Evolutionary conservation across 2,113 vertebrate species (phyloP).

Genomic region (Puffinus mauretanicus): DNA sequence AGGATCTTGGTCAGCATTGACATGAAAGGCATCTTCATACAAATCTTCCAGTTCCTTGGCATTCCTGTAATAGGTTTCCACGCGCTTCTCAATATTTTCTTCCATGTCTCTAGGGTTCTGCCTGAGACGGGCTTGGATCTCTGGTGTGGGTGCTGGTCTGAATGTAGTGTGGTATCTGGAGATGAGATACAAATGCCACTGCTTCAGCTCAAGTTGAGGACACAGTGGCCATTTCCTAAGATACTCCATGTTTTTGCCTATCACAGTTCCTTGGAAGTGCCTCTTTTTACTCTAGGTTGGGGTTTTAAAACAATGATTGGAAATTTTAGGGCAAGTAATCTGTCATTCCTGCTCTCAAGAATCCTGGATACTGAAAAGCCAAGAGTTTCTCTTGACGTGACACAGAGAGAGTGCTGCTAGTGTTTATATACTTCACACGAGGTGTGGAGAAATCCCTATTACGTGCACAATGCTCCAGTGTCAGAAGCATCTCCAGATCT

Average conservation of each 20-base stretch:
- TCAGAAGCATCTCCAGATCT: not conserved
- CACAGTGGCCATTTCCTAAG: not conserved
- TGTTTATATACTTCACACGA: not conserved
- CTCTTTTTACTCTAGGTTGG: not conserved
- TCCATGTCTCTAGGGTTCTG: slow-evolving; percentile 78
- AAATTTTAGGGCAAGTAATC: not conserved
- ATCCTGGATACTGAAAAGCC: not conserved
- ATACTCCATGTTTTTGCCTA: not conserved
- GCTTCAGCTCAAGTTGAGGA: not conserved
- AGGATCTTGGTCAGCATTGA: slow-evolving; percentile 89
- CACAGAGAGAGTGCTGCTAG: not conserved
- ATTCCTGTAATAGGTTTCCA: slow-evolving; percentile 71
- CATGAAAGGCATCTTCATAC: slow-evolving; percentile 71
- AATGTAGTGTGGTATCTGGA: slow-evolving; percentile 82
- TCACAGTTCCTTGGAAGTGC: not conserved
- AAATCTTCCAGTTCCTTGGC: slow-evolving; percentile 66
- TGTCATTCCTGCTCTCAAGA: not conserved
- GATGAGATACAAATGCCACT: not conserved
- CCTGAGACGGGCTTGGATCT: slow-evolving; percentile 79
- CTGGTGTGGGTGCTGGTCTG: slow-evolving; percentile 75
- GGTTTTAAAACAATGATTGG: not conserved
- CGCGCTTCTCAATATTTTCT: slow-evolving; percentile 34
- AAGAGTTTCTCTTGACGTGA: not conserved
- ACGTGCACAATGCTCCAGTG: not conserved
- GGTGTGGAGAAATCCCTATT: not conserved